phyloP scores from a whole-genome alignment of 2,888 invertebrate genomes.

The Anorthoa munda region DNA sequence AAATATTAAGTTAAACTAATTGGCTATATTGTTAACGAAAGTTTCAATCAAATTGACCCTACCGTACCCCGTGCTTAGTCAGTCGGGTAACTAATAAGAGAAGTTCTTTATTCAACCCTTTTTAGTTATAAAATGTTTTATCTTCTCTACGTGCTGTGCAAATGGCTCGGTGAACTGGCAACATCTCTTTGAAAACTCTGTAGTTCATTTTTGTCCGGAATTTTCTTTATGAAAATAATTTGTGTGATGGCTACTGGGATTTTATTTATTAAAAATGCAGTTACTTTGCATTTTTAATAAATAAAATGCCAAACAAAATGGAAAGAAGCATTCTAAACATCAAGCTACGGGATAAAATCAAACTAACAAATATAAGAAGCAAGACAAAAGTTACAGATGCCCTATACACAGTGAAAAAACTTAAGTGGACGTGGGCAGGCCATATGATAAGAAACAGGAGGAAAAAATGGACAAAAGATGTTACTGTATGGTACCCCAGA shows the following conservation, averaged over 20 bases:
- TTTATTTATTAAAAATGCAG: not conserved
- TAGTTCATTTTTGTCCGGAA: conserved; percentile 25
- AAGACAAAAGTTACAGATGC: too few relatives aligned
- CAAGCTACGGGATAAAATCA: too few relatives aligned
- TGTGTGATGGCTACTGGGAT: not conserved
- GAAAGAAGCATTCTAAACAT: too few relatives aligned
- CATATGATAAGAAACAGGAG: too few relatives aligned
- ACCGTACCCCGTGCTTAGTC: conserved; percentile 36
- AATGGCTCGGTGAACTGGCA: conserved; percentile 60
- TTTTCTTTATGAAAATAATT: conserved; percentile 14
- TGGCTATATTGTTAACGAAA: conserved; percentile 40
- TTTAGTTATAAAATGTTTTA: conserved; percentile 61
- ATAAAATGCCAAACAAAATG: too few relatives aligned
- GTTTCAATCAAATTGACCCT: conserved; percentile 48
- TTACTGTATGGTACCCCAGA: too few relatives aligned
- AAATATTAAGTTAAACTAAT: conserved; percentile 47
- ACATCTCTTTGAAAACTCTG: conserved; percentile 55
- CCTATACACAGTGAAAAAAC: too few relatives aligned
- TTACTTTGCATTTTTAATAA: not conserved
- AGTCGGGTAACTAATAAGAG: conserved; percentile 60
- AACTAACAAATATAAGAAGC: too few relatives aligned
- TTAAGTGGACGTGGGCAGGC: too few relatives aligned
- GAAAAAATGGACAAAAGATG: too few relatives aligned
- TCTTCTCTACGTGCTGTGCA: conserved; percentile 51
- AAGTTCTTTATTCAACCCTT: conserved; percentile 57